Evolutionary conservation across 2,113 vertebrate genomes (phyloP), one percentile per base, ranked within the genome.

Genomic region (Entomyzon cyanotis): DNA sequence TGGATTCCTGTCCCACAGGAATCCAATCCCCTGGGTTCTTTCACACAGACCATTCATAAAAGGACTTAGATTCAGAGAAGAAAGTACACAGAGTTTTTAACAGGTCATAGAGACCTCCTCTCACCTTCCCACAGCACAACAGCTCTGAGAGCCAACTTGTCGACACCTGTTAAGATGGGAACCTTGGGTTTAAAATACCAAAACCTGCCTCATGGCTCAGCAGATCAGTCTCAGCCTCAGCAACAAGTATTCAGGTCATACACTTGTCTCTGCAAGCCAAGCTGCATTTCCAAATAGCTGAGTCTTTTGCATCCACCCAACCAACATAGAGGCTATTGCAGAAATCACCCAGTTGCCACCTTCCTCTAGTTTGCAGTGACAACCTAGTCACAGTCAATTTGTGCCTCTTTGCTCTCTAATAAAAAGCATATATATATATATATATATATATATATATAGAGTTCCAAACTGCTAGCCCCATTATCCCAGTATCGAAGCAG

Each of bases 261-360:
- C 8, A 47, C 21, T 56, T 30, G 14, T 39, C 15, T 84, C 41
- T 77, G 47, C 22, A 68, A 67, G 64, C 22, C 7, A 15, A 56
- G 63, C 7, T 49, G 28, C 46, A 58, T 17, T 62, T 52, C 59
- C 31, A 49, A 86, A 73, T 14, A 77, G 47, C 28, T 17, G 67
- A 37, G 28, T 41, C 59, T 74, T 83, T 20, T 77, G 28, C 22
- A 28, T 11, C 12, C 50, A 86, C 31, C 10, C 46, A 64, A 18
- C 10, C 27, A 35, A 76, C 0, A 0, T 5, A 79, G 5, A 65
- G n/a, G n/a, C 59, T 80, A n/a, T 4, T 25, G 55, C 46, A 90
- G 70, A 60, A 59, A 55, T 39, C 27, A 39, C 10, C 25, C 55
- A 13, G 56, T 33, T 64, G 56, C 23, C 50, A 68, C 19, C 41